A percentile compares a stretch with the other conserved stretches of the same genome.
Evolutionary conservation across 2,888 invertebrate genomes (phyloP).

Genomic region (Spisula subtruncata): DNA sequence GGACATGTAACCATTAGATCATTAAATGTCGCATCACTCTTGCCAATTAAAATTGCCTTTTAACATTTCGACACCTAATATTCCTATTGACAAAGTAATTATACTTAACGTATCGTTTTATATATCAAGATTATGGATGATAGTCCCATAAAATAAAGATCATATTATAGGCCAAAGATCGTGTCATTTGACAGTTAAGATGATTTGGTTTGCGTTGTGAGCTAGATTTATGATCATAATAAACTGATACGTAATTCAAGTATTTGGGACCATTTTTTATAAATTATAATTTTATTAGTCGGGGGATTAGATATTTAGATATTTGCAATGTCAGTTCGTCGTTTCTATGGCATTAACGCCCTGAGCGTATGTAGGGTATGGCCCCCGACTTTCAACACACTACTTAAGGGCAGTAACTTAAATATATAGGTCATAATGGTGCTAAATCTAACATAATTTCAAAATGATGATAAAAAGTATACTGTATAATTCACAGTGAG

Average conservation of each 20-base stretch:
- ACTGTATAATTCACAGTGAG: too few species aligned
- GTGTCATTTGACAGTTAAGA: neutral
- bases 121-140: constrained; percentile 12
- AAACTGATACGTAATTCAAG: neutral
- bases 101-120: neutral
- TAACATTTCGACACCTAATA: neutral
- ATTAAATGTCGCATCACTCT: neutral
- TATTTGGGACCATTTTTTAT: neutral
- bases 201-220: neutral
- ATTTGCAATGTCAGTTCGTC: neutral
- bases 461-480: too few species aligned
- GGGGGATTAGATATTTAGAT: neutral
- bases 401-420: too few species aligned
- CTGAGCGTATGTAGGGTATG: neutral
- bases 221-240: neutral
- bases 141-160: neutral
- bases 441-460: too few species aligned
- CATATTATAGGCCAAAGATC: constrained; percentile 16
- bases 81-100: neutral
- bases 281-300: neutral
- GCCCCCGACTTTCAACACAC: too few species aligned
- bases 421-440: too few species aligned
- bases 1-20: neutral
- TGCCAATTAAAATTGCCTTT: neutral
- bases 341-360: neutral